Conservation (phyloP, 2,113 vertebrate genomes). For the Falco punctatus region DNA sequence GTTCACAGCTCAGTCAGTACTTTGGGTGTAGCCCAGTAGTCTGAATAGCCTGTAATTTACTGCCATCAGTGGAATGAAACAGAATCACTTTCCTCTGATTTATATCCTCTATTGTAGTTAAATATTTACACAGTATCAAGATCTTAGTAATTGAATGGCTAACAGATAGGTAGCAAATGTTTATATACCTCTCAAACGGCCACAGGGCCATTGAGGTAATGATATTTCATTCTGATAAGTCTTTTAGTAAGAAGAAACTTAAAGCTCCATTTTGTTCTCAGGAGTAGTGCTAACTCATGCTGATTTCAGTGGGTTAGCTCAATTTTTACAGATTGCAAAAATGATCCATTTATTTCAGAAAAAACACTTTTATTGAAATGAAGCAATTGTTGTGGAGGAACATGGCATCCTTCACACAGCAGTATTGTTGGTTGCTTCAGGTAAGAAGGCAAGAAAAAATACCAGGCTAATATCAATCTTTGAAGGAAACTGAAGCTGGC, state of each 20-base stretch:
- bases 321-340: neutral
- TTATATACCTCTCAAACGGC: constrained; percentile 54
- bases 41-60: constrained; percentile 53
- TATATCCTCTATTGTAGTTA: constrained; percentile 56
- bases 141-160: constrained; percentile 54
- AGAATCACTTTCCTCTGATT: constrained; percentile 24
- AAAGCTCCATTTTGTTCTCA: neutral
- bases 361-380: neutral
- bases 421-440: neutral
- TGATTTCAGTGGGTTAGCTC: neutral
- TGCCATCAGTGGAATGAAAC: constrained; percentile 41
- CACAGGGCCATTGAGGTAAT: constrained; percentile 23
- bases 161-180: constrained; percentile 61
- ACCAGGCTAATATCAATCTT: neutral
- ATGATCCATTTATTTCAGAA: neutral
- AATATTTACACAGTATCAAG: constrained; percentile 53
- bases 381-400: neutral
- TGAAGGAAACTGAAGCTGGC: neutral
- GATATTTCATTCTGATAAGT: constrained; percentile 22
- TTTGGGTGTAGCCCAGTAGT: constrained; percentile 32
- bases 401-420: neutral
- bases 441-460: neutral
- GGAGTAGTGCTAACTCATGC: neutral
- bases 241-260: neutral
- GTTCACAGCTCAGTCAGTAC: constrained; percentile 9